phyloP scores from a whole-genome alignment of 2,888 invertebrate genomes.

The Sepiola atlantica region DNA sequence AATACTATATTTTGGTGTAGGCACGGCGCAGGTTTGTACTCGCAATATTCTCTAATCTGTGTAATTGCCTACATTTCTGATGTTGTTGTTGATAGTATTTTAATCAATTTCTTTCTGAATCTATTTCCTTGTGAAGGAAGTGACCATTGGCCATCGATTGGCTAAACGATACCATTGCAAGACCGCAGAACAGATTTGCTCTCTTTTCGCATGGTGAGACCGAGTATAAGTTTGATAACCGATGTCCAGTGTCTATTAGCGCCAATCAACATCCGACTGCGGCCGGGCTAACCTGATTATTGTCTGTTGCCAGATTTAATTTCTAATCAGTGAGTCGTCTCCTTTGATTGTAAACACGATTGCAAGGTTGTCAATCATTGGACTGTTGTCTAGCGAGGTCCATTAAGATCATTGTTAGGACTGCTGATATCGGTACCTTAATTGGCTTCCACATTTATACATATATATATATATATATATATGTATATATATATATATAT shows the following conservation, averaged over 20 bases:
- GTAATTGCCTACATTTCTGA: neutral
- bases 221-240: neutral
- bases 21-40: too few species aligned
- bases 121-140: neutral
- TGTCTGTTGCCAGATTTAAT: neutral
- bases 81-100: neutral
- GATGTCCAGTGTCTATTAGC: neutral
- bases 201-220: neutral
- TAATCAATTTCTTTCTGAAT: neutral
- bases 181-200: neutral
- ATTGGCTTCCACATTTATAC: neutral
- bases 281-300: slow-evolving; percentile 8
- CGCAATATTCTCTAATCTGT: neutral
- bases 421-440: neutral
- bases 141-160: neutral
- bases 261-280: slow-evolving; percentile 11
- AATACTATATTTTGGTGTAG: too few species aligned
- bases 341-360: slow-evolving; percentile 1
- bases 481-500: neutral
- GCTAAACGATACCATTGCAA: neutral
- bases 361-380: neutral
- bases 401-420: neutral
- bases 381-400: neutral
- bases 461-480: neutral
- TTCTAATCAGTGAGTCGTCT: neutral